Evolutionary conservation across 2,113 vertebrate species (phyloP), one percentile per base, ranked within the genome.

Genomic region (Hirundichthys speculiger): DNA sequence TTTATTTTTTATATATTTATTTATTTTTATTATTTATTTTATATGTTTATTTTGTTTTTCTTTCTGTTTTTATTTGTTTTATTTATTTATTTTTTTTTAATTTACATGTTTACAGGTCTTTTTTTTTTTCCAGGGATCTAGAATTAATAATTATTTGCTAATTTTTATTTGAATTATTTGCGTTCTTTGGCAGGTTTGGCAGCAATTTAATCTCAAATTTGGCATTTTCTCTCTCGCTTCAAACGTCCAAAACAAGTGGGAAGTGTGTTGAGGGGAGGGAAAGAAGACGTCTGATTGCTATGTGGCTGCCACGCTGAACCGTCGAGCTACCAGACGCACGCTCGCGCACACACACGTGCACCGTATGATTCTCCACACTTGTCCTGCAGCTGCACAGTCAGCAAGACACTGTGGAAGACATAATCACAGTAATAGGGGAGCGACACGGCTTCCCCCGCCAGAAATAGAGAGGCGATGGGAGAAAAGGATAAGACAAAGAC

Each of bases 401-500:
- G 20, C 5, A 25, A 66, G 61, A 61, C 59, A 41, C 61, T 16
- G 61, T 20, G n/a, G 14, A 34, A 77, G 71, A 72, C 75, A 27
- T 66, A 53, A 69, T 72, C 42, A 30, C 55, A 77, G 46, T 49
- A 63, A 50, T 38, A 27, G 24, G 13, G 34, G 13, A 53, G 39
- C 25, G 47, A 48, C 65, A 48, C 1, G 21, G 47, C 75, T 69
- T 65, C 53, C 47, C 43, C n/a, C 21, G 16, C 18, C 21, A 61
- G 42, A 64, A 38, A 58, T 45, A 24, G 6, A 47, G 71, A 74
- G 56, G 19, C 38, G 19, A 51, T 12, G 54, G 50, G 59, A 73
- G 56, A 50, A 50, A 43, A 64, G 64, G 79, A 75, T 68, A 64
- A 64, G 68, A 60, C 49, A 41, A 48, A 77, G 64, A 87, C 75